phyloP scores from a whole-genome alignment of 2,888 invertebrate species.

The Acholoe squamosa region DNA sequence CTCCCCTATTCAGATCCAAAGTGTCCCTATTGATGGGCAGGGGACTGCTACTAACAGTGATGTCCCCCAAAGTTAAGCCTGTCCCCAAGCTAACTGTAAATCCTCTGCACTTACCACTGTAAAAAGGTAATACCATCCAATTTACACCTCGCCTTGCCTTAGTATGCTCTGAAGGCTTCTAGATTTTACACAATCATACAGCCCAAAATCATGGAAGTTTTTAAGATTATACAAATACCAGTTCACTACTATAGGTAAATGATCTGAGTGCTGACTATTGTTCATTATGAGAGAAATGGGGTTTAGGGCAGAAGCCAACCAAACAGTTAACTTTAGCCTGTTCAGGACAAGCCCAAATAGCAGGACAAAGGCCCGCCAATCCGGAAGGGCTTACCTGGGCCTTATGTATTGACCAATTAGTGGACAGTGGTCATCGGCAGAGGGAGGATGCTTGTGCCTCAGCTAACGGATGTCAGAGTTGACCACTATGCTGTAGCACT shows the following conservation, averaged over 20 bases:
- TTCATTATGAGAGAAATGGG: not conserved
- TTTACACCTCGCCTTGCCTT: no score
- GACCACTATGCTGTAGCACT: not conserved
- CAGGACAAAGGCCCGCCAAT: not conserved
- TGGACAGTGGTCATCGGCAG: not conserved
- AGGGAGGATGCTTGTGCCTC: not conserved
- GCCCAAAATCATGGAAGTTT: no score
- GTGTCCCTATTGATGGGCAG: constrained; percentile 3
- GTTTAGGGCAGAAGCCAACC: not conserved
- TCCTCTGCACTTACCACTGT: not conserved
- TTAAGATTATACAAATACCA: no score
- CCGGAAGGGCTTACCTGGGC: constrained; percentile 47
- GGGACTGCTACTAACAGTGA: not conserved
- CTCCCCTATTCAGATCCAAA: constrained; percentile 11
- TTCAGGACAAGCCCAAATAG: not conserved
- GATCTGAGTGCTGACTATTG: no score
- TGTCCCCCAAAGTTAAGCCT: not conserved
- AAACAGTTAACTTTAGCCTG: constrained; percentile 40
- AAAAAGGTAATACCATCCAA: no score
- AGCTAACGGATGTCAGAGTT: not conserved
- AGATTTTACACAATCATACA: no score
- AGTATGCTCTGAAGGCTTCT: no score
- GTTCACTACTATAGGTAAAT: no score
- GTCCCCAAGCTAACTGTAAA: not conserved
- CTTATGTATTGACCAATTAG: constrained; percentile 36